Evolutionary conservation across 2,797 vertebrate species (phyloP).

Genomic region (Thunnus albacares): DNA sequence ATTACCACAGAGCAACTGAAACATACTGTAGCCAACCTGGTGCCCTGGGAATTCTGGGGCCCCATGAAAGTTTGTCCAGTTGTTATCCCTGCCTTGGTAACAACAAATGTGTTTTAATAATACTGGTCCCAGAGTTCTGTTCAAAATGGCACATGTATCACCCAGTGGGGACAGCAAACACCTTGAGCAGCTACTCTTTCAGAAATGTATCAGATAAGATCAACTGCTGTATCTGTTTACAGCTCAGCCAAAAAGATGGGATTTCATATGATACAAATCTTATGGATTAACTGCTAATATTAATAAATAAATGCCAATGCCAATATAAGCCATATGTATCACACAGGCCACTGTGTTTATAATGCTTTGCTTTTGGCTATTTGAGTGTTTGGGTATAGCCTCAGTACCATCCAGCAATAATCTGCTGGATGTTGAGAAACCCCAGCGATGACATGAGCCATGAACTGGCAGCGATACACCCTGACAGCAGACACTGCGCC

Average conservation of each 20-base stretch:
- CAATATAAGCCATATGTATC: conserved; percentile 28
- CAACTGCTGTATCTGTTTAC: neutral
- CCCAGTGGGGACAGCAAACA: neutral
- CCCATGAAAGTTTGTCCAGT: neutral
- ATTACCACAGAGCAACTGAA: neutral
- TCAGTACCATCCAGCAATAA: conserved; percentile 47
- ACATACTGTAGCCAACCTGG: neutral
- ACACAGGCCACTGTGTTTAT: neutral
- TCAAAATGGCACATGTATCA: neutral
- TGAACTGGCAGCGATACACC: conserved; percentile 60
- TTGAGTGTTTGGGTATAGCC: conserved; percentile 40
- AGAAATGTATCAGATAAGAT: neutral
- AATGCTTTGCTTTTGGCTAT: conserved; percentile 23
- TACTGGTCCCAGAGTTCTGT: neutral
- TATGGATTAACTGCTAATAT: neutral
- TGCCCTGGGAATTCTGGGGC: neutral
- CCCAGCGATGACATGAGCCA: conserved; percentile 64
- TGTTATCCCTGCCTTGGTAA: neutral
- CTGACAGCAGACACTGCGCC: conserved; percentile 65
- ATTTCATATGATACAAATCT: neutral
- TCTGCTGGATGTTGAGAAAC: conserved; percentile 64
- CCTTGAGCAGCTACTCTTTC: neutral
- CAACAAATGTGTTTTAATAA: neutral
- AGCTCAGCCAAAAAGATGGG: neutral
- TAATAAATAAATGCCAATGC: neutral